Percentiles rank a stretch among this genome's conserved stretches.
Conservation (phyloP, 1,140 invertebrate species). For the Limonius californicus region DNA sequence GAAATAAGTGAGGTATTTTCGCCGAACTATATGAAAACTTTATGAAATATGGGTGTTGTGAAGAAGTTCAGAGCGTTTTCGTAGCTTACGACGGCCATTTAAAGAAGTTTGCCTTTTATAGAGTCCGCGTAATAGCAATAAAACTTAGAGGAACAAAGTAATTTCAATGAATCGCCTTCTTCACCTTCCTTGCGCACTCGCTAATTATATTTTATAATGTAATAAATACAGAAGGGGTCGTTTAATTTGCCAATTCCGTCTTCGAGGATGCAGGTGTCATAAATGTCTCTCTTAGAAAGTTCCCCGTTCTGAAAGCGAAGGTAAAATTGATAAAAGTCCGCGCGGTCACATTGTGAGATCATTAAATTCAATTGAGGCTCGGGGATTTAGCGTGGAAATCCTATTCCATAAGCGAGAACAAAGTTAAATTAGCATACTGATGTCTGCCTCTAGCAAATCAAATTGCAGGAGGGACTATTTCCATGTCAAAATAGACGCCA, state of each 20-base stretch:
- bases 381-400: slow-evolving; percentile 6
- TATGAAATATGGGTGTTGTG: slow-evolving; percentile 3
- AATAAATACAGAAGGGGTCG: too few relatives aligned
- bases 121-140: slow-evolving; percentile 16
- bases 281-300: too few relatives aligned
- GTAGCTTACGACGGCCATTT: slow-evolving; percentile 6
- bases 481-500: not conserved
- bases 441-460: slow-evolving; percentile 7
- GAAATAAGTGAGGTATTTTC: not conserved
- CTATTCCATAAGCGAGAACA: slow-evolving; percentile 3
- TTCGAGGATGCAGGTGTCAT: too few relatives aligned
- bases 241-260: too few relatives aligned
- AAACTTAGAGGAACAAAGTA: slow-evolving; percentile 1
- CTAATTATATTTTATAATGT: not conserved
- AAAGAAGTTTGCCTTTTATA: slow-evolving; percentile 21
- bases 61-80: not conserved
- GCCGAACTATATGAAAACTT: not conserved
- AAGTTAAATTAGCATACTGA: slow-evolving; percentile 15
- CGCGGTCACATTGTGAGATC: not conserved
- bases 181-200: not conserved
- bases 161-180: slow-evolving; percentile 14
- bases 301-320: too few relatives aligned
- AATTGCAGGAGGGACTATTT: slow-evolving; percentile 10
- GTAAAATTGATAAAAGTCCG: not conserved
- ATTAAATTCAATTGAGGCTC: slow-evolving; percentile 10